Evolutionary conservation across 2,888 invertebrate species (phyloP), one percentile per base, ranked within the genome.

Genomic region (Melangyna quadrimaculata): DNA sequence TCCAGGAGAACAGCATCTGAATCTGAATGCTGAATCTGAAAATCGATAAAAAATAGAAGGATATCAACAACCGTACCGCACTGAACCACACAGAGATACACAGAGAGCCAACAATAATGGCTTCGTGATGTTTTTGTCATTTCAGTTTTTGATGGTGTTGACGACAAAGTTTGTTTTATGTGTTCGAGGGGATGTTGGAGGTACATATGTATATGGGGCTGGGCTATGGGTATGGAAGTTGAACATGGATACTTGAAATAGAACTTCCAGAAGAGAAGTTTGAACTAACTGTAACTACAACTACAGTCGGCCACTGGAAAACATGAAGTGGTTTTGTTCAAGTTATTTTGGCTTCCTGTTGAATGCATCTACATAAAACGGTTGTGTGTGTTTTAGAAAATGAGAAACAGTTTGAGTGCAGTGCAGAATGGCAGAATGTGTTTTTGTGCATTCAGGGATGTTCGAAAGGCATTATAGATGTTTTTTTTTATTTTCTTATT

Each of bases 31-130:
- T 51, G 24, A 51, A 27, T 27, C 51, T 51, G 51, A 73, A 82
- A 74, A 78, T 78, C 70, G 48, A 83, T 74, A 73, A 63, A 61
- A 78, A 55, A 61, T 24, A 40, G 29, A 6, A 22, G 8, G 74
- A 78, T 74, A 78, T 70, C 72, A 78, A 83, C 69, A 83, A 78
- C 78, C 59, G 40, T n/a, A n/a, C n/a, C n/a, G n/a, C n/a, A n/a
- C n/a, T n/a, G n/a, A n/a, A n/a, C n/a, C n/a, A n/a, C n/a, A n/a
- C n/a, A n/a, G n/a, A n/a, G n/a, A n/a, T n/a, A n/a, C 51, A 24
- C 22, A 24, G 24, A 37, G 37, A 37, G 4, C 45, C 19, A 45
- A 32, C 43, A 45, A 32, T 45, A 65, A 45, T 43, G 45, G 17
- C 57, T 78, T 45, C 37, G 45, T 75, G 40, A 35, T 51, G 48